phyloP scores from a whole-genome alignment of 2,797 vertebrate genomes.

The Xenentodon cancila region DNA sequence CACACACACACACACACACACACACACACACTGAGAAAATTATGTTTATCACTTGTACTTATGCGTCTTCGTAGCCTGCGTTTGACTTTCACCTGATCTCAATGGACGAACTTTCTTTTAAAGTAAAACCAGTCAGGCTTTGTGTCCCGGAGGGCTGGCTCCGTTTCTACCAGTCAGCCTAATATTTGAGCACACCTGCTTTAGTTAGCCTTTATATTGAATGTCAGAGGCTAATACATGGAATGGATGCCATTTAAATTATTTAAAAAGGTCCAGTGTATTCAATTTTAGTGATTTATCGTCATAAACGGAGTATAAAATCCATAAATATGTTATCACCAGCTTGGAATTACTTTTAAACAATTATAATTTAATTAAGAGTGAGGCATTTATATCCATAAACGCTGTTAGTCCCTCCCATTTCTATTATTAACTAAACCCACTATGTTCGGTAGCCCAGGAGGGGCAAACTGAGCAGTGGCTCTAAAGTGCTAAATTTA shows the following conservation, averaged over 20 bases:
- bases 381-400: no score
- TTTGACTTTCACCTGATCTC: slow-evolving; percentile 55
- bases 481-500: no score
- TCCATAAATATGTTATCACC: no score
- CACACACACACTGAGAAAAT: background rate
- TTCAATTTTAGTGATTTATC: no score
- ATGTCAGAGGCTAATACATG: slow-evolving; percentile 3
- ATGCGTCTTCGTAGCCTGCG: slow-evolving; percentile 28
- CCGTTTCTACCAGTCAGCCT: slow-evolving; percentile 25
- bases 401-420: no score
- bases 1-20: background rate
- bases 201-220: slow-evolving; percentile 18
- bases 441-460: no score
- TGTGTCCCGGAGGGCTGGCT: slow-evolving; percentile 15
- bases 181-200: slow-evolving; percentile 2
- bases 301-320: no score
- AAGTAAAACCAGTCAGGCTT: slow-evolving; percentile 31
- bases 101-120: slow-evolving; percentile 40
- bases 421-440: no score
- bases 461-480: no score
- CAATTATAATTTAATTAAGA: no score
- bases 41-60: background rate
- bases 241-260: background rate
- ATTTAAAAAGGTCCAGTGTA: no score
- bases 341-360: no score